phyloP scores from a whole-genome alignment of 2,113 vertebrate genomes.

The Albula goreensis region DNA sequence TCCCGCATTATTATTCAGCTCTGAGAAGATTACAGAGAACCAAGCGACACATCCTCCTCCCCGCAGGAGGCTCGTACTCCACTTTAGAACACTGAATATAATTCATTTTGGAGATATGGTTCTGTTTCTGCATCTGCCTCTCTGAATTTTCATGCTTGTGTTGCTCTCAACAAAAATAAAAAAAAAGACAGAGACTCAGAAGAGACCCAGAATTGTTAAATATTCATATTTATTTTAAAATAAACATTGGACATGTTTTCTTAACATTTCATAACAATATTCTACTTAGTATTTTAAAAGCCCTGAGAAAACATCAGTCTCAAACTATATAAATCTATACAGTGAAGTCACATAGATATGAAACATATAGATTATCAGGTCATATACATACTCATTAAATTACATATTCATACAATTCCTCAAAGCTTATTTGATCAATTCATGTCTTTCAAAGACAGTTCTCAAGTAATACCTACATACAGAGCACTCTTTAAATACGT shows the following conservation, averaged over 20 bases:
- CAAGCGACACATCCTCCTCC: background rate
- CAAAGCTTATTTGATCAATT: background rate
- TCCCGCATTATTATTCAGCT: background rate
- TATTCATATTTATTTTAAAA: background rate
- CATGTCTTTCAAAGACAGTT: background rate
- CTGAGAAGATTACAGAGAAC: conserved; percentile 11
- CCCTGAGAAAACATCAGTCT: background rate
- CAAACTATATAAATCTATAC: background rate
- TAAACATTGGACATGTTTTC: background rate
- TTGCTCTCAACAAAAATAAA: background rate
- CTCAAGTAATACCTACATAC: background rate
- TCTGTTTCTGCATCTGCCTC: background rate
- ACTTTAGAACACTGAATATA: background rate
- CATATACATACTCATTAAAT: background rate
- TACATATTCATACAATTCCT: background rate
- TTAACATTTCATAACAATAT: background rate
- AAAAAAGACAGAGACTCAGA: background rate
- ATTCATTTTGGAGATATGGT: background rate
- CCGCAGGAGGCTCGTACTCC: background rate
- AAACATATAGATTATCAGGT: background rate
- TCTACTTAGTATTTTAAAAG: background rate
- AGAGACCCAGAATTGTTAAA: background rate
- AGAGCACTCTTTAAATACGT: conserved; percentile 9
- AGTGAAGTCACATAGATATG: background rate
- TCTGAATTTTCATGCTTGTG: background rate